Evolutionary conservation across 2,797 vertebrate species (phyloP).

Genomic region (Dendrocincla tyrannina): DNA sequence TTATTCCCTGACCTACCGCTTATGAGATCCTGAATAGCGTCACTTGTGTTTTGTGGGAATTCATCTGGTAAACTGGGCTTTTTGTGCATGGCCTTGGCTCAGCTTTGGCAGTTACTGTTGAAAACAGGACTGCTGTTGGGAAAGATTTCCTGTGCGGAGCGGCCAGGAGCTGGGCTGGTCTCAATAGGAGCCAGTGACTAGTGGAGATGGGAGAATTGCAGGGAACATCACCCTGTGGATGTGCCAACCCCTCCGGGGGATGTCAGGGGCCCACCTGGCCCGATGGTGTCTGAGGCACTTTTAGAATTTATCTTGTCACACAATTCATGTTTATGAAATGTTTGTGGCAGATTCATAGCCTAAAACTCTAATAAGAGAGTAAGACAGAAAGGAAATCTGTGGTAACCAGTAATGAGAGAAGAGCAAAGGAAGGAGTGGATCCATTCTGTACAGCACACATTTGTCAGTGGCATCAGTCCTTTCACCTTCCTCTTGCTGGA

Average conservation of each 20-base stretch:
- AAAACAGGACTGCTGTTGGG: slow-evolving; percentile 41
- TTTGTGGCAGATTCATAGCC: background rate
- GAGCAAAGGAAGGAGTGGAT: background rate
- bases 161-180: slow-evolving; percentile 37
- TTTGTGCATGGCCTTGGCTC: slow-evolving; percentile 43
- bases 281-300: rapidly evolving
- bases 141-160: slow-evolving; percentile 11
- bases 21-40: slow-evolving; percentile 37
- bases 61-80: slow-evolving; percentile 49
- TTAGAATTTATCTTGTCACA: background rate
- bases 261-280: rapidly evolving
- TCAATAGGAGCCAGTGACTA: background rate
- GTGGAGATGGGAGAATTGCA: background rate
- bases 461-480: rapidly evolving
- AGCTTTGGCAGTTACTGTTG: background rate
- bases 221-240: background rate
- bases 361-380: background rate
- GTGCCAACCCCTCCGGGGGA: background rate
- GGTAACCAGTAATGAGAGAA: background rate
- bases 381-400: background rate
- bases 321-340: background rate
- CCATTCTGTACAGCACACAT: rapidly evolving
- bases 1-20: slow-evolving; percentile 57
- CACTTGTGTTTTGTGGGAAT: slow-evolving; percentile 57
- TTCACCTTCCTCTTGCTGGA: background rate